Conservation (phyloP, 2,113 vertebrate genomes). For the Dissostichus mawsoni region DNA sequence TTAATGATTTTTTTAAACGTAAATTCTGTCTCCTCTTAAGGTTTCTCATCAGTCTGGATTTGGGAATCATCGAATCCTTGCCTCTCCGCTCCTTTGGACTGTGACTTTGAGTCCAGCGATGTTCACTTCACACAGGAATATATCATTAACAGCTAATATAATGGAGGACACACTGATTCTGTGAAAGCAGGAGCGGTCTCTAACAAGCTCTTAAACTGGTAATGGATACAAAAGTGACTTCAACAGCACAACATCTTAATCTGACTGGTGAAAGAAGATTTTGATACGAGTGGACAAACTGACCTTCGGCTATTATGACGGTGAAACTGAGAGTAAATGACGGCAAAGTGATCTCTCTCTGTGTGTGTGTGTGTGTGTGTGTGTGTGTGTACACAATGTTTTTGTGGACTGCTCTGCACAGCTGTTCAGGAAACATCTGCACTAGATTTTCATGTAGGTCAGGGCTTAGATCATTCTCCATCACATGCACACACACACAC, state of each 20-base stretch:
- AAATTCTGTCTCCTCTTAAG: constrained; percentile 33
- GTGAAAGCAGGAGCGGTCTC: background rate
- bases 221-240: background rate
- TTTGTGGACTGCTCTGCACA: constrained; percentile 38
- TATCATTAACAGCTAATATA: background rate
- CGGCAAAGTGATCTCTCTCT: background rate
- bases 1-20: background rate
- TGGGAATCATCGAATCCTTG: background rate
- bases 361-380: constrained; percentile 32
- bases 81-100: constrained; percentile 8
- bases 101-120: constrained; percentile 14
- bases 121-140: constrained; percentile 1
- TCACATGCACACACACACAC: background rate
- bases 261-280: background rate
- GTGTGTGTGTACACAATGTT: constrained; percentile 34
- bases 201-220: background rate
- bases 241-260: background rate
- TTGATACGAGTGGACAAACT: constrained; percentile 7
- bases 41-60: constrained; percentile 24
- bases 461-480: constrained; percentile 28
- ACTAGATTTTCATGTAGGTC: constrained; percentile 60
- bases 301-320: background rate
- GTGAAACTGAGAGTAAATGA: constrained; percentile 5
- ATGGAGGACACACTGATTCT: constrained; percentile 1
- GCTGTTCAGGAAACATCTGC: constrained; percentile 67